Percentiles rank a stretch among this genome's conserved stretches.
These are phyloP conservation scores for Phenganax subtilis DNA, from an alignment of 92 coral and sea anemone genomes.

Conservation along the genomic window DNA sequence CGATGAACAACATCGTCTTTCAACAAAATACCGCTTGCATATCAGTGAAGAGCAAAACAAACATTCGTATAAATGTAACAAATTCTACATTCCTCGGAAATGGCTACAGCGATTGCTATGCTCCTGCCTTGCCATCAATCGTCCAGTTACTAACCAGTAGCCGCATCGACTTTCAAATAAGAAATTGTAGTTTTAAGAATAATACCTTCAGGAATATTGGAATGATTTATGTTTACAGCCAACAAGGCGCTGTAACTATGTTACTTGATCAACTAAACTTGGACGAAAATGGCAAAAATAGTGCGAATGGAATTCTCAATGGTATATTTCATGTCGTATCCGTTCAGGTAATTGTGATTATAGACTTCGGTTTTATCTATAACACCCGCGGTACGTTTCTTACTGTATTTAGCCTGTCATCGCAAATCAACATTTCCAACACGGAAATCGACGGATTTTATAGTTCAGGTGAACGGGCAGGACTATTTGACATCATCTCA, in stretches of 20 bases:
- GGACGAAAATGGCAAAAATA: slow-evolving; percentile 17
- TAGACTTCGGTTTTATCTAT: not conserved
- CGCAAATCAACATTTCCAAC: not conserved
- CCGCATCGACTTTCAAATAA: slow-evolving; percentile 15
- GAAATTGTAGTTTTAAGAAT: slow-evolving; percentile 29
- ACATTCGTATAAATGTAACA: not conserved
- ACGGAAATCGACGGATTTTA: not conserved
- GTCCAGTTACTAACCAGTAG: not conserved
- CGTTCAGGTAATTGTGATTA: not conserved
- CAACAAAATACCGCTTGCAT: slow-evolving; percentile 32
- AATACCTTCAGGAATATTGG: slow-evolving; percentile 8
- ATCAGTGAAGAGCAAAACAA: not conserved
- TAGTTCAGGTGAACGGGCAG: not conserved
- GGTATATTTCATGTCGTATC: not conserved
- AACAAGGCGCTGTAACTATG: slow-evolving; percentile 12
- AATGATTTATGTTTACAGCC: slow-evolving; percentile 26
- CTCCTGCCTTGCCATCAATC: not conserved
- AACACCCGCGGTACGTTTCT: slow-evolving; percentile 17
- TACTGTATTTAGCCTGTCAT: not conserved
- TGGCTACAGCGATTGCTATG: not conserved
- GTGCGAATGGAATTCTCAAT: not conserved
- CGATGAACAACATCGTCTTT: slow-evolving; percentile 23
- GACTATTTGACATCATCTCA: slow-evolving; percentile 3
- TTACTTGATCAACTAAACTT: not conserved
- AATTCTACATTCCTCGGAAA: slow-evolving; percentile 32